Evolutionary conservation across 2,888 invertebrate species (phyloP), one percentile per base, ranked within the genome.

Genomic region (Odontomyia ornata): DNA sequence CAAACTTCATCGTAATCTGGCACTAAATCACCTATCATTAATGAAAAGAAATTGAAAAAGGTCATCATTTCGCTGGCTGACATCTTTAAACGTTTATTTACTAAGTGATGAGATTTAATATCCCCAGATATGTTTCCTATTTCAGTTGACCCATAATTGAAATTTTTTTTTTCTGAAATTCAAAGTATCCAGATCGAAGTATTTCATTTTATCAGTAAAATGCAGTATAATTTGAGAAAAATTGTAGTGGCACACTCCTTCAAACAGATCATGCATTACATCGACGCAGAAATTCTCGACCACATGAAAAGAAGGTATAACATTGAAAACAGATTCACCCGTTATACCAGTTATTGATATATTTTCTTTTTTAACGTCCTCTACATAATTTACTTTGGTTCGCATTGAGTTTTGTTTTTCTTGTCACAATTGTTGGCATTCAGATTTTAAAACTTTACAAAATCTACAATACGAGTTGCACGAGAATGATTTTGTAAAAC

Each of bases 11-110:
- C 80, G 73, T 80, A 79, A 21, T n/a, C 11, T 18, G 82, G 81
- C 28, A 82, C 71, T 1, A 82, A 43, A 77, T 82, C 81, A 1
- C 82, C 81, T 25, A 82, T 73, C 77, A 82, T 79, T n/a, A 81
- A 27, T 5, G 80, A 77, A 76, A 82, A 80, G 79, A 79, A 79
- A 21, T 62, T 15, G 5, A 77, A 46, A 75, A 82, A 81, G 25
- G 80, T 80, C 67, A 81, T 79, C 80, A 81, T 81, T 77, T 82
- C 79, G 21, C 80, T 77, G 1, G 80, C 82, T 27, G 81, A 81
- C 52, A 77, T 72, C 72, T 78, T 1, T 13, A 77, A 28, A 47
- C 69, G 60, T 1, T 47, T 46, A 18, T 43, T 72, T 9, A 30
- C 7, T 27, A 62, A 43, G 28, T 77, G 60, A 43, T 36, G 18